Evolutionary conservation across 2,113 vertebrate genomes (phyloP).

Genomic region (Girardinichthys multiradiatus): DNA sequence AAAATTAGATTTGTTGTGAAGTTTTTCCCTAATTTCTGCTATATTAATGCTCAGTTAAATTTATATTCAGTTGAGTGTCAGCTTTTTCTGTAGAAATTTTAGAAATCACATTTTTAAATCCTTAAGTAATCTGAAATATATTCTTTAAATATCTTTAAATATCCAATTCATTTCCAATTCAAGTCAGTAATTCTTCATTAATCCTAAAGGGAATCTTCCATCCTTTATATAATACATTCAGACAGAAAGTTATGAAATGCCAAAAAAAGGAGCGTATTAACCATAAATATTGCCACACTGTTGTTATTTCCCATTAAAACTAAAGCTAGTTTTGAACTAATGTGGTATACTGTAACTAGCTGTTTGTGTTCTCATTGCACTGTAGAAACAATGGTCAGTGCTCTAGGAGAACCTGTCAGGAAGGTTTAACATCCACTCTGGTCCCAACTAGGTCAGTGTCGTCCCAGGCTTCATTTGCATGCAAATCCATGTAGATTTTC

Average conservation of each 20-base stretch:
- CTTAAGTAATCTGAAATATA: background rate
- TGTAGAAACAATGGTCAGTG: constrained; percentile 43
- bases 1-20: too few species aligned
- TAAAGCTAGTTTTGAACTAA: constrained; percentile 17
- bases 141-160: background rate
- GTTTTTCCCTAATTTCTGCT: too few species aligned
- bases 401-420: constrained; percentile 71
- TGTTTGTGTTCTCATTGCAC: constrained; percentile 24
- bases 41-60: too few species aligned
- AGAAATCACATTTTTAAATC: background rate
- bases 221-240: too few species aligned
- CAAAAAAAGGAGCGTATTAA: background rate
- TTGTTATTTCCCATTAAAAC: constrained; percentile 19
- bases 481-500: constrained; percentile 77
- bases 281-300: background rate
- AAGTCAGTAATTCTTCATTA: too few species aligned
- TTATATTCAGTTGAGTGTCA: too few species aligned
- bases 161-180: background rate
- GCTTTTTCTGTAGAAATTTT: too few species aligned
- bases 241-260: background rate
- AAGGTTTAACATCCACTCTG: constrained; percentile 60
- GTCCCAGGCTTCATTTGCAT: constrained; percentile 74
- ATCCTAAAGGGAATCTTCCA: too few species aligned
- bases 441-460: constrained; percentile 74
- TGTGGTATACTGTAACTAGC: constrained; percentile 1